Evolutionary conservation across 2,888 invertebrate species (phyloP).

Genomic region (Heliconius ethilla): DNA sequence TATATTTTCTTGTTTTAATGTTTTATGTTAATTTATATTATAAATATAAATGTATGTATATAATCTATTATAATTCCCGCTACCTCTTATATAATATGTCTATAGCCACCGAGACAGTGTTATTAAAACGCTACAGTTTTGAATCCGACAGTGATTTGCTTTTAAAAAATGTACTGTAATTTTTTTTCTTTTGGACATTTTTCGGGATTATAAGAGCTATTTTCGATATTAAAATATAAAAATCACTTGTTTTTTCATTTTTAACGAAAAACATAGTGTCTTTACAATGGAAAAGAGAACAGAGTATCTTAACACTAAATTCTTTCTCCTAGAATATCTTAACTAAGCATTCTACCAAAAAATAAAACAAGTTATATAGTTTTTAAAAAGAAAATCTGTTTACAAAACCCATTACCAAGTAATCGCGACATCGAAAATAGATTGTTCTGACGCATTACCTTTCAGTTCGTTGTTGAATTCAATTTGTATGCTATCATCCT

Average conservation of each 20-base stretch:
- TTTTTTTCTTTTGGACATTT: slow-evolving; percentile 42
- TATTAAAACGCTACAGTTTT: slow-evolving; percentile 45
- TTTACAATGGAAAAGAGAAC: not conserved
- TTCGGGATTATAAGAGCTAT: slow-evolving; percentile 35
- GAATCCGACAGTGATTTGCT: slow-evolving; percentile 49
- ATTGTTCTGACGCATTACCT: slow-evolving; percentile 44
- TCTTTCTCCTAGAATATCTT: not conserved
- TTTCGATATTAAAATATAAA: slow-evolving; percentile 31
- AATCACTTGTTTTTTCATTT: not conserved
- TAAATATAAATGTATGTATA: not conserved
- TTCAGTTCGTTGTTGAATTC: slow-evolving; percentile 42
- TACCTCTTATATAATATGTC: slow-evolving; percentile 23
- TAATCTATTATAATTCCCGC: not conserved
- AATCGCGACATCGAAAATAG: slow-evolving; percentile 31
- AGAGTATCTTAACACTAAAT: not conserved
- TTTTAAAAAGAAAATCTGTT: slow-evolving; percentile 31
- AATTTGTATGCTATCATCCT: slow-evolving; percentile 56
- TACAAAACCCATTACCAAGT: slow-evolving; percentile 43
- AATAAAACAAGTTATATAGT: not conserved
- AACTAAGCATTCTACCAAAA: not conserved
- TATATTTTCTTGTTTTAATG: too few relatives aligned
- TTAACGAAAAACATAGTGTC: not conserved
- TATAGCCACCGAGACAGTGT: slow-evolving; percentile 34
- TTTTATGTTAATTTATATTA: too few relatives aligned
- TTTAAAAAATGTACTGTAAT: slow-evolving; percentile 47